phyloP scores from a whole-genome alignment of 2,888 invertebrate genomes.

The Mycogona germanica region DNA sequence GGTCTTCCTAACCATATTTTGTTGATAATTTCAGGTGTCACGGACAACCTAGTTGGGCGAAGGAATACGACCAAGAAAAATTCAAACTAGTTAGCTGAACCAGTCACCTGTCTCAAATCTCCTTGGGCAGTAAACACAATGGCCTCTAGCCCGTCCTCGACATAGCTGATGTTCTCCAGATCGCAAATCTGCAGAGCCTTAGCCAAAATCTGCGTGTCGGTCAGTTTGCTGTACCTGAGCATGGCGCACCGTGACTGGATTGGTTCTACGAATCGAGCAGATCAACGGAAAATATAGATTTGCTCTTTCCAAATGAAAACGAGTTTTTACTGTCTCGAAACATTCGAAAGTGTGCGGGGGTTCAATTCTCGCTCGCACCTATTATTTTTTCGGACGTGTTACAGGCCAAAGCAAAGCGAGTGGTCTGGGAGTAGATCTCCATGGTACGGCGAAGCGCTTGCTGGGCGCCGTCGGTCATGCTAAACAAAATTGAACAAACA shows the following conservation, averaged over 20 bases:
- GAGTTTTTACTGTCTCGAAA: too few species aligned
- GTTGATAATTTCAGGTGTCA: not conserved
- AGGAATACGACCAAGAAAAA: slow-evolving; percentile 12
- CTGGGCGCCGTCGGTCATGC: slow-evolving; percentile 99
- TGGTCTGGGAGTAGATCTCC: slow-evolving; percentile 96
- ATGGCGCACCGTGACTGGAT: slow-evolving; percentile 98
- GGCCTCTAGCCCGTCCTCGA: slow-evolving; percentile 87
- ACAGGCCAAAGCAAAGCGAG: slow-evolving; percentile 94
- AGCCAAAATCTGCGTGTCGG: slow-evolving; percentile 79
- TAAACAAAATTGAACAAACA: slow-evolving; percentile 32
- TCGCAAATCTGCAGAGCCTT: slow-evolving; percentile 63
- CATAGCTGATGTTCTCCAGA: slow-evolving; percentile 63
- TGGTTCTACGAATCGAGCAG: slow-evolving; percentile 49
- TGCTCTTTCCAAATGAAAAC: too few species aligned
- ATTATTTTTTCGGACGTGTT: slow-evolving; percentile 98
- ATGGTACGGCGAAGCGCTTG: slow-evolving; percentile 95
- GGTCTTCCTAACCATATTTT: not conserved
- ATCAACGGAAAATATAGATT: too few species aligned
- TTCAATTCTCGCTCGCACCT: too few species aligned
- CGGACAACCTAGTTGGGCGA: too few species aligned
- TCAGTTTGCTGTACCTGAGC: slow-evolving; percentile 76
- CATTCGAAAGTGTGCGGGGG: too few species aligned
- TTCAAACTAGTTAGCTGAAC: not conserved
- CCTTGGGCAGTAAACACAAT: slow-evolving; percentile 98
- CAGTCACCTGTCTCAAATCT: slow-evolving; percentile 72